These are phyloP conservation scores for Stenoptilia bipunctidactyla DNA, from an alignment of 2,888 invertebrate species.

Conservation along the genomic window DNA sequence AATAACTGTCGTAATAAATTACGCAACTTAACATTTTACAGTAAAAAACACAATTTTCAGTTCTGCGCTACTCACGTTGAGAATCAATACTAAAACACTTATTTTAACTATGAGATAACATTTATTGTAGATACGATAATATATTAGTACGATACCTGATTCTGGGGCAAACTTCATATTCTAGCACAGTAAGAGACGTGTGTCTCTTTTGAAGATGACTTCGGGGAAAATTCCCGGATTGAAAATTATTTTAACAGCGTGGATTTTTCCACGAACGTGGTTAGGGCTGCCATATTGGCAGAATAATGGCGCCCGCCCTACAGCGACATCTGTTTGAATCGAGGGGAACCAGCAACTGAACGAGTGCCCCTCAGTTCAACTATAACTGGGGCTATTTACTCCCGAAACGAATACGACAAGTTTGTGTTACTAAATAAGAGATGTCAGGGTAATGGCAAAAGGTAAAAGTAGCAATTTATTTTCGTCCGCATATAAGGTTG, in stretches of 20 bases:
- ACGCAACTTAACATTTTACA: no score
- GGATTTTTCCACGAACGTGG: constrained; percentile 7
- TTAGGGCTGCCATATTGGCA: constrained; percentile 27
- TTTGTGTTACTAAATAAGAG: constrained; percentile 22
- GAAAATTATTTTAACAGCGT: background rate
- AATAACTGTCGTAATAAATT: no score
- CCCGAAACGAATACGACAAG: constrained; percentile 5
- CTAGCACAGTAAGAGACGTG: constrained; percentile 6
- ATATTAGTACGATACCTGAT: constrained; percentile 23
- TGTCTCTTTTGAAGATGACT: background rate
- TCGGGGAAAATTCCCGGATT: background rate
- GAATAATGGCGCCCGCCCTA: constrained; percentile 27
- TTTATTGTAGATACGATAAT: constrained; percentile 8
- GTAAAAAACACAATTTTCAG: no score
- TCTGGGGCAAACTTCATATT: constrained; percentile 21
- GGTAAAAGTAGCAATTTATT: no score
- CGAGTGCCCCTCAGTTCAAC: background rate
- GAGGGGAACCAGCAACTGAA: background rate
- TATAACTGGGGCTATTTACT: background rate
- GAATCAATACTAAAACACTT: constrained; percentile 18
- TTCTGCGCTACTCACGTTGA: constrained; percentile 5
- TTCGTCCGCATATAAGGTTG: no score
- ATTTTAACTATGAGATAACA: background rate
- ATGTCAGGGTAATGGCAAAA: constrained; percentile 23
- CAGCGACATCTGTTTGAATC: constrained; percentile 13